A percentile compares a stretch with the other conserved stretches of the same genome.
phyloP scores from a whole-genome alignment of 2,888 invertebrate species.

The Scaeva pyrastri region DNA sequence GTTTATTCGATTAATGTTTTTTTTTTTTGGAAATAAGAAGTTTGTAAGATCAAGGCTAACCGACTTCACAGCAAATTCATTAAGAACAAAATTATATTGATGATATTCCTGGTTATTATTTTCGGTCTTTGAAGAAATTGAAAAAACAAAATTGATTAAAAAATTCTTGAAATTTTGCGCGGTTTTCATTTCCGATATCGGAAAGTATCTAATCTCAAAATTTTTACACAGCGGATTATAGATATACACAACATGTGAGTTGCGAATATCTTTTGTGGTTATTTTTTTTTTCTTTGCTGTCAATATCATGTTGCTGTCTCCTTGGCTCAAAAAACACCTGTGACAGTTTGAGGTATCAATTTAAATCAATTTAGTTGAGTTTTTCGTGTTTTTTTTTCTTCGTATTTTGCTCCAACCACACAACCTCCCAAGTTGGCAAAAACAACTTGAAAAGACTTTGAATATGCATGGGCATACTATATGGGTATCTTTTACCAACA shows the following conservation, averaged over 20 bases:
- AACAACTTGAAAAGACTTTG: constrained; percentile 29
- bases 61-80: constrained; percentile 22
- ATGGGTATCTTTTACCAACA: background rate
- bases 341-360: constrained; percentile 73
- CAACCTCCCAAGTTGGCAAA: constrained; percentile 55
- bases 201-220: constrained; percentile 16
- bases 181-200: constrained; percentile 24
- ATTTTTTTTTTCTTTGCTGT: constrained; percentile 19
- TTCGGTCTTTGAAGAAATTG: background rate
- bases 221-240: background rate
- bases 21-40: constrained; percentile 10
- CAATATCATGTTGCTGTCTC: constrained; percentile 42
- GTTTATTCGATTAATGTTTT: constrained; percentile 42
- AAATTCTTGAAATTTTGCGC: constrained; percentile 39
- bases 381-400: constrained; percentile 8
- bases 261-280: constrained; percentile 41
- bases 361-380: constrained; percentile 38
- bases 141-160: constrained; percentile 13
- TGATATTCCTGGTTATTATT: background rate
- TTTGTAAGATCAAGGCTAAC: constrained; percentile 38
- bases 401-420: constrained; percentile 13
- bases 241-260: background rate
- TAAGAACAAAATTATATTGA: background rate
- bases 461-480: constrained; percentile 13
- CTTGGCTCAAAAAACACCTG: constrained; percentile 59